Conservation (phyloP, 2,113 vertebrate genomes). For the Morone chrysops region DNA sequence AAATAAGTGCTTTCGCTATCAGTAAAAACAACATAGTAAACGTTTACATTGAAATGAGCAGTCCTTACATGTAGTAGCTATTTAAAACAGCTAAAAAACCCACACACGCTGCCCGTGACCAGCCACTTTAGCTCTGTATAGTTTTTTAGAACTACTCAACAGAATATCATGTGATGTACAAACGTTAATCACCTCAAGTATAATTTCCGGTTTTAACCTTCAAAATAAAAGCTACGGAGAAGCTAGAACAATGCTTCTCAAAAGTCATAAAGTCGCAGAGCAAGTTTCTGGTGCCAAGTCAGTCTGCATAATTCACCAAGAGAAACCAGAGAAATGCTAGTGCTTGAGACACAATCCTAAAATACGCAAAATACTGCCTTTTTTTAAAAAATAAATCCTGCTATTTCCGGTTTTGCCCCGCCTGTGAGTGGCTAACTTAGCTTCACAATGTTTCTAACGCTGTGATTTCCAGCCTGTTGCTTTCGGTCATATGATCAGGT, state of each 20-base stretch:
- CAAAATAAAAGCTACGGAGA: slow-evolving; percentile 45
- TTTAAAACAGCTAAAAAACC: not conserved
- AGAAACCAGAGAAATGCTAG: not conserved
- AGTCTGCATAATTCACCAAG: not conserved
- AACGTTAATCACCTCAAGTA: accelerated
- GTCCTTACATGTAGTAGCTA: not conserved
- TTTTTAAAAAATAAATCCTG: not conserved
- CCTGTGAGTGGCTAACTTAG: not conserved
- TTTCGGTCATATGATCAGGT: slow-evolving; percentile 53
- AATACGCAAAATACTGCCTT: no score
- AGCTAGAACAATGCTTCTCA: not conserved
- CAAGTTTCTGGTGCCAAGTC: not conserved
- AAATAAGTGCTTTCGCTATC: not conserved
- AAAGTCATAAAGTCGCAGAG: no score
- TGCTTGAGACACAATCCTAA: not conserved
- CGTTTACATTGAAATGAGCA: not conserved
- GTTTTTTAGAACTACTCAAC: not conserved
- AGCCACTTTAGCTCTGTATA: no score
- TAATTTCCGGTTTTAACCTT: slow-evolving; percentile 15
- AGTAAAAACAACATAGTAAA: not conserved
- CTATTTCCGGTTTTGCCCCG: slow-evolving; percentile 1
- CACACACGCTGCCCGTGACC: accelerated
- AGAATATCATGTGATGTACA: slow-evolving; percentile 62
- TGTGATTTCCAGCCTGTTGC: slow-evolving; percentile 32
- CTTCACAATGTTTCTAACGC: slow-evolving; percentile 6